Percentiles rank a stretch among this genome's conserved stretches.
phyloP scores from a whole-genome alignment of 2,113 vertebrate genomes.

The Crotalus horridus region DNA sequence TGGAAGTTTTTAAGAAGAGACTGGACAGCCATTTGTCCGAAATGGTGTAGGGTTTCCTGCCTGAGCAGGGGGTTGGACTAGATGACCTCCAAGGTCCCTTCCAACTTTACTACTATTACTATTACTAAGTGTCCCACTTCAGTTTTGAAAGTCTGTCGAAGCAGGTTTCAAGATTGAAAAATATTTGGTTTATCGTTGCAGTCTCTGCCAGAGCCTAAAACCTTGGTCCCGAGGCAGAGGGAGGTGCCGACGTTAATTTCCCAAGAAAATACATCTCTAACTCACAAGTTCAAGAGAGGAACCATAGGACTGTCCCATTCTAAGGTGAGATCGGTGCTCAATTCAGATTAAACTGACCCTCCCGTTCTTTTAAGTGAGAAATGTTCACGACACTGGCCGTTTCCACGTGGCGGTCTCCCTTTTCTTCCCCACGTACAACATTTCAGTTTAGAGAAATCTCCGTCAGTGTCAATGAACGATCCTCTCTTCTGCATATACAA shows the following conservation, averaged over 20 bases:
- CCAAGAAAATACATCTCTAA: background rate
- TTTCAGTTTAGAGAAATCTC: background rate
- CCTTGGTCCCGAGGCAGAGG: background rate
- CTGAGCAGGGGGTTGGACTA: no score
- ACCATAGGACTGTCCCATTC: background rate
- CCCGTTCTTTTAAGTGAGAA: background rate
- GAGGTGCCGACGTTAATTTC: background rate
- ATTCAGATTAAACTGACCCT: background rate
- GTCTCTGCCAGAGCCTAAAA: slow-evolving; percentile 9
- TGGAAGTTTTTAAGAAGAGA: no score
- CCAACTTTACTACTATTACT: no score
- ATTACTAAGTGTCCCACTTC: background rate
- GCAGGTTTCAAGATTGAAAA: background rate
- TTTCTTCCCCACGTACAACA: background rate
- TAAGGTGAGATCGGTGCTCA: background rate
- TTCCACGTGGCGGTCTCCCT: background rate
- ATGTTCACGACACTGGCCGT: background rate
- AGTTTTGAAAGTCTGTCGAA: background rate
- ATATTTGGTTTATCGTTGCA: slow-evolving; percentile 6
- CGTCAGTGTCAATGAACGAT: background rate
- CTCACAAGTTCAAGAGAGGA: slow-evolving; percentile 20
- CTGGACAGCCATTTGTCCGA: no score
- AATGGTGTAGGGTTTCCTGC: no score
- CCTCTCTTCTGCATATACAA: background rate
- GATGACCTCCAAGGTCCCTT: no score